Evolutionary conservation across 2,888 invertebrate genomes (phyloP).

Genomic region (Drosophila picticornis): DNA sequence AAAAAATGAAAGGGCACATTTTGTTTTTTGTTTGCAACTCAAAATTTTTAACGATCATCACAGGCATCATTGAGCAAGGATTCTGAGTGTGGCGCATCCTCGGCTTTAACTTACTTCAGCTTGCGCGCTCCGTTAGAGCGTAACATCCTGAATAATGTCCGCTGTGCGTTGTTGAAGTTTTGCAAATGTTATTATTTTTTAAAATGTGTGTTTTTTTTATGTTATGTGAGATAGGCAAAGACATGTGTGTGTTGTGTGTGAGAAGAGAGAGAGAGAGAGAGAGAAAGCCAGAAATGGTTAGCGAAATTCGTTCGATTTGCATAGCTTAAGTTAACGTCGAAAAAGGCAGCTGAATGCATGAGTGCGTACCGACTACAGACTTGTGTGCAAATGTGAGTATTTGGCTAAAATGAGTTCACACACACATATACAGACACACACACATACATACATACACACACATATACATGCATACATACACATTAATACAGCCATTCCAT

Average conservation of each 20-base stretch:
- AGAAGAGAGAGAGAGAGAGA: constrained; percentile 61
- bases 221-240: constrained; percentile 39
- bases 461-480: not conserved
- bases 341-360: constrained; percentile 14
- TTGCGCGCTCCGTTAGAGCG: constrained; percentile 85
- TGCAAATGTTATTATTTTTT: constrained; percentile 21
- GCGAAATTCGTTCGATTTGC: constrained; percentile 47
- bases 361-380: constrained; percentile 45
- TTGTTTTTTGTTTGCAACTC: constrained; percentile 31
- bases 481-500: not conserved
- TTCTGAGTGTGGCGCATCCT: constrained; percentile 28
- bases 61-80: constrained; percentile 38
- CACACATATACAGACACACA: constrained; percentile 4
- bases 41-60: constrained; percentile 56
- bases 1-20: not conserved
- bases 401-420: constrained; percentile 41
- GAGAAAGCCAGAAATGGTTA: constrained; percentile 63
- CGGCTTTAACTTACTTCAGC: constrained; percentile 83
- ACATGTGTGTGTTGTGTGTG: constrained; percentile 35
- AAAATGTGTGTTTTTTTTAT: constrained; percentile 16
- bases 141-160: constrained; percentile 85
- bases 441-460: not conserved
- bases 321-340: constrained; percentile 42
- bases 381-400: not conserved
- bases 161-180: constrained; percentile 56